phyloP scores from a whole-genome alignment of 2,797 vertebrate genomes.

The Catostomus latipinnis region DNA sequence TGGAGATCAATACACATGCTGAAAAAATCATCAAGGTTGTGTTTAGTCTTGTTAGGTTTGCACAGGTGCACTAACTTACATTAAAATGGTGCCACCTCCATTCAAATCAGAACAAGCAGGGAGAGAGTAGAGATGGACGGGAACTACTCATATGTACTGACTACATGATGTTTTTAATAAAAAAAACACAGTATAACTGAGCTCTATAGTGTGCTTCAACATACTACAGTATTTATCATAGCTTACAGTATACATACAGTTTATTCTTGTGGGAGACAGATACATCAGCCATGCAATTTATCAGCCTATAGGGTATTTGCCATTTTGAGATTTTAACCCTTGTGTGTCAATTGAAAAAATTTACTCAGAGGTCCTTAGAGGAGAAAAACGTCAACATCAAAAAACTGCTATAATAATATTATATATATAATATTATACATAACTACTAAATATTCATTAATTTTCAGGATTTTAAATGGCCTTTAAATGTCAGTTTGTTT shows the following conservation, averaged over 20 bases:
- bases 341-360: too few relatives aligned
- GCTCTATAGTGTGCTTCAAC: neutral
- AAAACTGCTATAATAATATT: too few relatives aligned
- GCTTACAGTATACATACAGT: neutral
- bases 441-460: too few relatives aligned
- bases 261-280: neutral
- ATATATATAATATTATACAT: too few relatives aligned
- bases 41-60: neutral
- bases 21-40: constrained; percentile 1
- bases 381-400: too few relatives aligned
- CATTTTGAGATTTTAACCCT: too few relatives aligned
- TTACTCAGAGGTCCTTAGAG: too few relatives aligned
- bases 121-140: neutral
- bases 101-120: neutral
- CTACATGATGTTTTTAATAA: constrained; percentile 8
- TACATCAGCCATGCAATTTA: too few relatives aligned
- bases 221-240: neutral
- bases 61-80: neutral
- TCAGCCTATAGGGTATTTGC: too few relatives aligned
- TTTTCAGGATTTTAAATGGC: too few relatives aligned
- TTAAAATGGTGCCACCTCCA: neutral
- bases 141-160: neutral
- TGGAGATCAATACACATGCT: neutral
- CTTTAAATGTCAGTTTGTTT: too few relatives aligned
- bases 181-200: neutral